Evolutionary conservation across 2,797 vertebrate genomes (phyloP), one percentile per base, ranked within the genome.

Genomic region (Thalassophryne amazonica): DNA sequence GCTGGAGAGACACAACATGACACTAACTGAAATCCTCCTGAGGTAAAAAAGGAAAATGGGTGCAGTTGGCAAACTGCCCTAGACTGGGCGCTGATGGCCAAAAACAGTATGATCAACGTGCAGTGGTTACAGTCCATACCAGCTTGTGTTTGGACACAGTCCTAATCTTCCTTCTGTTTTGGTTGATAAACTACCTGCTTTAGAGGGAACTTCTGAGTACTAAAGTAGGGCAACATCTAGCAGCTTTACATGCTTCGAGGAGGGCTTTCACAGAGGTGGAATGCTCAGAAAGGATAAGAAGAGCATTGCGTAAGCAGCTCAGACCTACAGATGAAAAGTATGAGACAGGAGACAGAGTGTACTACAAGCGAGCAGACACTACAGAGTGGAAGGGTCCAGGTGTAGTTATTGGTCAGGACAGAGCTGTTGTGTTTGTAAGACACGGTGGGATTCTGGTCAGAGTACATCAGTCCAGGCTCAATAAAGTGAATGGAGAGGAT

Each of bases 241-340:
- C 35, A 41, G 19, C 65, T 7, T 47, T 73, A 19, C 60, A 75
- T 46, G 48, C 54, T 15, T 24, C 21, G 2, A 60, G 66, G 13
- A 73, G 11, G 32, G 74, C 53, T 2, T 80, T 80, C 4, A 75
- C 64, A 6, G 47, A 75, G 17, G 72, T 27, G 2, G 69, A 71
- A 18, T 58, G 42, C 4, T 80, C 42, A 7, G 54, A 65, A 9
- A 61, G 48, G 17, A 76, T 76, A 5, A 2, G 5, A 2, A 61
- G 71, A 16, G 62, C 51, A 2, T 29, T 77, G 0, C 2, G 1
- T 0, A 76, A 71, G 4, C 59, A 70, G 1, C 37, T 55, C 0
- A 1, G 19, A 2, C 17, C 41, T 1, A 75, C 29, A 10, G 34
- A 81, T 65, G 51, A 77, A 0, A 30, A 42, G 21, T 82, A 62